Evolutionary conservation across 2,797 vertebrate species (phyloP).

Genomic region (Emydoidea blandingii): DNA sequence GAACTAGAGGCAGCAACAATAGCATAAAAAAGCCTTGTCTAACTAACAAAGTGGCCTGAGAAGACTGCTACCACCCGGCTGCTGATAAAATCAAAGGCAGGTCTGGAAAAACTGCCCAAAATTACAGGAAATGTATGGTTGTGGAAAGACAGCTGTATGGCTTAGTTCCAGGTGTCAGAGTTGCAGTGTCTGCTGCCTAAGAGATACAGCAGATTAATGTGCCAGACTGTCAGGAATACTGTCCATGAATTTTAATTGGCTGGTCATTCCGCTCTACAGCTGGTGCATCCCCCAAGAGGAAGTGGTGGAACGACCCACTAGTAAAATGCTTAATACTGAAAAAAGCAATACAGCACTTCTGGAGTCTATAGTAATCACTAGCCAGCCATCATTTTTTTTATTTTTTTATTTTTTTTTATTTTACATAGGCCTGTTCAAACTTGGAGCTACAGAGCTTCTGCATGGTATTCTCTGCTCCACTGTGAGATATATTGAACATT

Average conservation of each 20-base stretch:
- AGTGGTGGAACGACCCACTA: background rate
- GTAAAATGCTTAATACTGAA: background rate
- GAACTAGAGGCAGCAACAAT: background rate
- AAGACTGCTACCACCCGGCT: slow-evolving; percentile 27
- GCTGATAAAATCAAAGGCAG: slow-evolving; percentile 29
- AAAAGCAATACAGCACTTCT: background rate
- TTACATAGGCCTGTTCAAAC: background rate
- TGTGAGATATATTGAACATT: background rate
- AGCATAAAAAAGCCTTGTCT: background rate
- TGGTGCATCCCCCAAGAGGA: background rate
- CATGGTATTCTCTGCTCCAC: background rate
- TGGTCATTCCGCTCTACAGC: background rate
- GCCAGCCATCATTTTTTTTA: background rate
- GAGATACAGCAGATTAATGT: slow-evolving; percentile 10
- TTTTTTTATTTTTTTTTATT: background rate
- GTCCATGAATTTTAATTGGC: slow-evolving; percentile 33
- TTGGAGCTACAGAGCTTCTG: background rate
- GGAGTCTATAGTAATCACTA: background rate
- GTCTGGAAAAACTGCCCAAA: slow-evolving; percentile 51
- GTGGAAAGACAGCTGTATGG: slow-evolving; percentile 13
- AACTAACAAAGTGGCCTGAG: background rate
- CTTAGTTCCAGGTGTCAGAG: slow-evolving; percentile 44
- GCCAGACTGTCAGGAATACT: background rate
- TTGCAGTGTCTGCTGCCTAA: slow-evolving; percentile 11
- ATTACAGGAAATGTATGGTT: slow-evolving; percentile 42